These are phyloP conservation scores for Scylla paramamosain DNA, from an alignment of 1,140 invertebrate genomes.

Conservation along the genomic window DNA sequence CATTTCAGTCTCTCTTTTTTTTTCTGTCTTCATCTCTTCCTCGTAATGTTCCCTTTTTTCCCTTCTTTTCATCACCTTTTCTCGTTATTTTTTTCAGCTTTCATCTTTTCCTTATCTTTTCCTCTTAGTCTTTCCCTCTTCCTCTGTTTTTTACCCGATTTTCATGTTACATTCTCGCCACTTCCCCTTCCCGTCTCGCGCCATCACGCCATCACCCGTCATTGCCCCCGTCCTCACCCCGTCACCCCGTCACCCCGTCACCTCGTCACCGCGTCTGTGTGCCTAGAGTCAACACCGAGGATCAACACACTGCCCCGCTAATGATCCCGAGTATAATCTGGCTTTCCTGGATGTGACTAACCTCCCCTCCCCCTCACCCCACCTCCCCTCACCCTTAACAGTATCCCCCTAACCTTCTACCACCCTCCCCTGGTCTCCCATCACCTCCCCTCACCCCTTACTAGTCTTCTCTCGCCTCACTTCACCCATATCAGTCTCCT, in stretches of 20 bases:
- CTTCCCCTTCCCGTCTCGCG: neutral
- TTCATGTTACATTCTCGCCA: neutral
- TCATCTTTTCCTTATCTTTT: neutral
- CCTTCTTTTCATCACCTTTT: neutral
- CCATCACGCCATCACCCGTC: neutral
- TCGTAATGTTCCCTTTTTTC: neutral
- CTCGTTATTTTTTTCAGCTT: neutral
- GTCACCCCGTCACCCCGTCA: neutral
- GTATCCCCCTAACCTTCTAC: no score
- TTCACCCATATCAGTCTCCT: no score
- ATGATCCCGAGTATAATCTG: slow-evolving; percentile 13
- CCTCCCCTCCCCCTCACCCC: neutral
- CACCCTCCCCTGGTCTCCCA: no score
- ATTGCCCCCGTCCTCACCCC: neutral
- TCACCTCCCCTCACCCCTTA: no score
- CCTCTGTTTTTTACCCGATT: neutral
- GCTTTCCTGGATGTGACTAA: neutral
- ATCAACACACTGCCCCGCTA: neutral
- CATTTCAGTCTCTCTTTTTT: neutral
- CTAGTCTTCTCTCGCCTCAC: no score
- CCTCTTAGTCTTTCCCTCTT: neutral
- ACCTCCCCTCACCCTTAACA: no score
- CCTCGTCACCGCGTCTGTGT: neutral
- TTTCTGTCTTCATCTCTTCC: neutral
- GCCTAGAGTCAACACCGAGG: neutral